These are phyloP conservation scores for Xiphophorus maculatus DNA, from an alignment of 2,113 vertebrate species.

Conservation along the genomic window DNA sequence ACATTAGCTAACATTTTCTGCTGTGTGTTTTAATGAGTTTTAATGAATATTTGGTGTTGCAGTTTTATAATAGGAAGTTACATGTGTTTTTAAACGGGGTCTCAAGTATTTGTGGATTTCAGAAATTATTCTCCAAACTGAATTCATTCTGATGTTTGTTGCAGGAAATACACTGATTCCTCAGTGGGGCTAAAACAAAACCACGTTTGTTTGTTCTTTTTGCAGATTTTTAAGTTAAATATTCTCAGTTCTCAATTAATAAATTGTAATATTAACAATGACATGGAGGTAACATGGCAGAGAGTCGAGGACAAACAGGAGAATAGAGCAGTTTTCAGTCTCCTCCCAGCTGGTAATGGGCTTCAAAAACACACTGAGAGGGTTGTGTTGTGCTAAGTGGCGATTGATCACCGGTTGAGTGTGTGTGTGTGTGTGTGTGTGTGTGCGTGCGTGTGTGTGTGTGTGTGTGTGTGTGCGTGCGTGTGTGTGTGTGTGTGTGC, in stretches of 20 bases:
- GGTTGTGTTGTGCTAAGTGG: constrained; percentile 61
- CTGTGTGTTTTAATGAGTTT: no score
- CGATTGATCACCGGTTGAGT: constrained; percentile 63
- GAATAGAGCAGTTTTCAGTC: constrained; percentile 57
- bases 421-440: constrained; percentile 33
- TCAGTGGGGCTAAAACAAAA: no score
- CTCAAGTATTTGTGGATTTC: no score
- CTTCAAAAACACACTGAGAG: constrained; percentile 64
- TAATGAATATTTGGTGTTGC: no score
- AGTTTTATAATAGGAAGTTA: no score
- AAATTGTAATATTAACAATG: neutral
- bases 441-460: constrained; percentile 31
- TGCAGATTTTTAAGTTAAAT: neutral
- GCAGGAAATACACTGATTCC: neutral
- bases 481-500: constrained; percentile 38
- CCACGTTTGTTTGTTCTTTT: neutral
- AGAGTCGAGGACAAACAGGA: constrained; percentile 40
- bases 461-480: constrained; percentile 33
- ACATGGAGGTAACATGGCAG: neutral
- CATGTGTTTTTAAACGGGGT: no score
- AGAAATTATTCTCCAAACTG: neutral
- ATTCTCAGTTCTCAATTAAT: neutral
- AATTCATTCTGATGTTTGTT: neutral
- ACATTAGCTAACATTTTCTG: no score
- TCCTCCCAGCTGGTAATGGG: constrained; percentile 60